Evolutionary conservation across 2,113 vertebrate genomes (phyloP), one percentile per base, ranked within the genome.

Genomic region (Albula glossodonta): DNA sequence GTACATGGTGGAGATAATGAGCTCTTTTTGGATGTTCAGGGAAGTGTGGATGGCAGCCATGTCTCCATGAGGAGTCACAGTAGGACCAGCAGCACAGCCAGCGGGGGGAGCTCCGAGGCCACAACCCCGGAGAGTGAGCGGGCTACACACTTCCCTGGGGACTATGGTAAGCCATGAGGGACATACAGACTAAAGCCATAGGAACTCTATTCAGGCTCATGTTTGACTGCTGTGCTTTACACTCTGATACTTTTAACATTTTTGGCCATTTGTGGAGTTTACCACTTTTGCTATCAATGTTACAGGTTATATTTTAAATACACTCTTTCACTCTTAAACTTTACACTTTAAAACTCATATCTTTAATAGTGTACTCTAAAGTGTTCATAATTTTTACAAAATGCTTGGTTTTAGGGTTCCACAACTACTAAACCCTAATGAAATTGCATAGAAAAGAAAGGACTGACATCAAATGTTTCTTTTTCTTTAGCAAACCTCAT

Each of bases 51-150:
- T 50, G 92, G 93, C 31, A 93, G 91, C 74, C 89, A 93, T 66
- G 25, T 87, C n/a, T 88, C 89, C 0, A 88, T 94, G 84, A 98
- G 97, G 91, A 96, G 96, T 92, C 98, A 98, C 91, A 98, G 97
- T 88, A 96, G 98, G 8, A 98, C 96, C 9, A 98, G 97, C 91
- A 99, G 98, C 92, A 97, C 96, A 49, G 96, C 93, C 51, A 99
- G 98, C 0, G 96, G 97, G 1, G 96, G 97, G 91, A 98, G 97
- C 88, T 96, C 93, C 0, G 98, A 99, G 87, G 95, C 97, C 78
- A 96, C 96, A 0, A 99, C 98, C 10, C 97, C 98, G 0, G 98
- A 99, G 51, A 97, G 95, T 0, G 98, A 99, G 89, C 95, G 97
- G 17, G 97, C 97, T 0, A 96, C 96, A 4, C 98, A 99, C 10